phyloP scores from a whole-genome alignment of 2,113 vertebrate genomes.

The Toxotes chatareus region DNA sequence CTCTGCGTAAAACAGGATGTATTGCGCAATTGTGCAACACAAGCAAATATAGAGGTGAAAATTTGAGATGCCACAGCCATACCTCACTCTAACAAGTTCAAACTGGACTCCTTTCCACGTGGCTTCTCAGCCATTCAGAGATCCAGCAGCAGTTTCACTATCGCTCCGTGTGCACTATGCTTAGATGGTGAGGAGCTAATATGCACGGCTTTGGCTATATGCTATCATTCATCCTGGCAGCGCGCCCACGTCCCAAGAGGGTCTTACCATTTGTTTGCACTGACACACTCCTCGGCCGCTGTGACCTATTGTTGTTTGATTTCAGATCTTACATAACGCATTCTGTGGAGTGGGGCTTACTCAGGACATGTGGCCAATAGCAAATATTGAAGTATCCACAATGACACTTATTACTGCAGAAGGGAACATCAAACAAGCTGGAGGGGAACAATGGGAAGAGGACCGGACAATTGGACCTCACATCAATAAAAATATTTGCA shows the following conservation, averaged over 20 bases:
- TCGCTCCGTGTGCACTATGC: slow-evolving; percentile 49
- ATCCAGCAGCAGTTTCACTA: slow-evolving; percentile 39
- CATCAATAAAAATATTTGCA: slow-evolving; percentile 32
- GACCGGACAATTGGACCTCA: neutral
- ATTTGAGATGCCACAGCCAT: neutral
- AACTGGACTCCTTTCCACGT: slow-evolving; percentile 45
- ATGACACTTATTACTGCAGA: slow-evolving; percentile 32
- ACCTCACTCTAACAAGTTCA: slow-evolving; percentile 12
- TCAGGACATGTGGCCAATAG: slow-evolving; percentile 12
- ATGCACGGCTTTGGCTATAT: slow-evolving; percentile 35
- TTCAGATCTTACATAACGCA: slow-evolving; percentile 60
- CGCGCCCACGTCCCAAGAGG: slow-evolving; percentile 52
- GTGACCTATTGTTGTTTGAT: slow-evolving; percentile 64
- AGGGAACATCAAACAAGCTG: slow-evolving; percentile 27
- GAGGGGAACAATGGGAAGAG: neutral
- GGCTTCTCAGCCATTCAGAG: slow-evolving; percentile 26
- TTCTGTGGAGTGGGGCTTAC: slow-evolving; percentile 14
- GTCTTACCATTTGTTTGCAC: slow-evolving; percentile 61
- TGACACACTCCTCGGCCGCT: slow-evolving; percentile 34
- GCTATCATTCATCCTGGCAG: slow-evolving; percentile 68
- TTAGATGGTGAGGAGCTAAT: slow-evolving; percentile 51
- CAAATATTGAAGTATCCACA: slow-evolving; percentile 30
- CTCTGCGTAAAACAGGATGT: neutral
- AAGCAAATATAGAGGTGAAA: slow-evolving; percentile 54
- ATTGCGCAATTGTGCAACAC: slow-evolving; percentile 4